Conservation (phyloP, 1,140 invertebrate species). For the Agrilus planipennis region DNA sequence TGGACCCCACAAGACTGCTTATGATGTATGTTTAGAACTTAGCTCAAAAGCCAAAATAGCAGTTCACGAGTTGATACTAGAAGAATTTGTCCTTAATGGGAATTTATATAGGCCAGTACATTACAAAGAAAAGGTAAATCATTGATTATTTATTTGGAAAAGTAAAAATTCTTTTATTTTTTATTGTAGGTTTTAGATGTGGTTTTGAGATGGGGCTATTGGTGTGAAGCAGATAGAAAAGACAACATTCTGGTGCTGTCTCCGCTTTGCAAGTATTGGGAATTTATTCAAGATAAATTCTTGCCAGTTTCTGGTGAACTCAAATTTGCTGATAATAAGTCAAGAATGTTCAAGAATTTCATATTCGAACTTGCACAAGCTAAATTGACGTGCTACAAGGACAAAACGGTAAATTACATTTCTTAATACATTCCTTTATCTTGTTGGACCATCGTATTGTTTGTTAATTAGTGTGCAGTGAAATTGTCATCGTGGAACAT, state of each 20-base stretch:
- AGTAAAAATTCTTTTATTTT: constrained; percentile 5
- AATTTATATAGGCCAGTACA: constrained; percentile 63
- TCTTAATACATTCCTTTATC: neutral
- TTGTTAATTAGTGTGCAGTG: constrained; percentile 41
- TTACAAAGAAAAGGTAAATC: constrained; percentile 52
- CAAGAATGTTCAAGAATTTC: constrained; percentile 62
- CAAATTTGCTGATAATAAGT: constrained; percentile 62
- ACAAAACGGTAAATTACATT: constrained; percentile 46
- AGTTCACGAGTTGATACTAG: constrained; percentile 53
- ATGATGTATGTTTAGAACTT: constrained; percentile 58
- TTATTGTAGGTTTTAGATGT: constrained; percentile 53
- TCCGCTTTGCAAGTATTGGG: constrained; percentile 36
- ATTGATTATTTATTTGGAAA: neutral
- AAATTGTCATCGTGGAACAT: constrained; percentile 61
- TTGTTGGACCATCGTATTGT: neutral
- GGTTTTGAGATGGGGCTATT: constrained; percentile 67
- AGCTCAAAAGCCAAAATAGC: constrained; percentile 47
- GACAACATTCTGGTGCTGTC: constrained; percentile 67
- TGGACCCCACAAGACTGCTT: constrained; percentile 61
- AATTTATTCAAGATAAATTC: constrained; percentile 37
- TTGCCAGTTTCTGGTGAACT: constrained; percentile 55
- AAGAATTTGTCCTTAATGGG: constrained; percentile 64
- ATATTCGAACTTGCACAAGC: constrained; percentile 68
- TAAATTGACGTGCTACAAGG: constrained; percentile 69
- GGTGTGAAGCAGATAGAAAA: constrained; percentile 69